These are phyloP conservation scores for Microctonus aethiopoides DNA, from an alignment of 2,888 invertebrate species.

Conservation along the genomic window DNA sequence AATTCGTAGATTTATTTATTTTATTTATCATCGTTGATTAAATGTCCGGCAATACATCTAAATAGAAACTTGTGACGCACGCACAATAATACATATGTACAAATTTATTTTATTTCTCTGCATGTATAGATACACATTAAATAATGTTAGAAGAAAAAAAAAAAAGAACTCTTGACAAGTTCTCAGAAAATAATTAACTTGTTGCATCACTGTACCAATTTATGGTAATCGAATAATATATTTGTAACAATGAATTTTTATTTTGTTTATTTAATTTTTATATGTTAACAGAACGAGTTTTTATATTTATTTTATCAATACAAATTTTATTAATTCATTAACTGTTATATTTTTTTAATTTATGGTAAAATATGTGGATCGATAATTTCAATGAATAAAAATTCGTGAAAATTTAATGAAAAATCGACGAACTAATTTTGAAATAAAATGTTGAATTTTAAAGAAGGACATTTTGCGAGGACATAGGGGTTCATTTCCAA, in stretches of 20 bases:
- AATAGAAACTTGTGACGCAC: neutral
- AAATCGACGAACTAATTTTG: neutral
- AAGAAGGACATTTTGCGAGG: neutral
- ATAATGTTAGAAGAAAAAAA: neutral
- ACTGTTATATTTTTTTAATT: no score
- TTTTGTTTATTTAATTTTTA: no score
- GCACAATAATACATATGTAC: neutral
- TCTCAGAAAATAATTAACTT: neutral
- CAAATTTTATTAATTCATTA: no score
- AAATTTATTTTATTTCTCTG: no score
- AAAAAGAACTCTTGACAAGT: neutral
- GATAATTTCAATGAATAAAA: no score
- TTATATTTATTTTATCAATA: no score
- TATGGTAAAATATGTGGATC: no score
- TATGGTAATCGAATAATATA: conserved; percentile 5
- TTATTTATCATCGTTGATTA: neutral
- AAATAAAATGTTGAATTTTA: neutral
- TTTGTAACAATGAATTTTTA: neutral
- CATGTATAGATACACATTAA: neutral
- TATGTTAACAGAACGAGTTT: no score
- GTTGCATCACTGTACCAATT: conserved; percentile 11
- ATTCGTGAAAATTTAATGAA: no score
- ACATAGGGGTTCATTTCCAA: conserved; percentile 7
- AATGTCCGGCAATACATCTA: neutral
- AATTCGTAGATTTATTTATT: neutral